Evolutionary conservation across 2,888 invertebrate species (phyloP).

Genomic region (Celastrina argiolus): DNA sequence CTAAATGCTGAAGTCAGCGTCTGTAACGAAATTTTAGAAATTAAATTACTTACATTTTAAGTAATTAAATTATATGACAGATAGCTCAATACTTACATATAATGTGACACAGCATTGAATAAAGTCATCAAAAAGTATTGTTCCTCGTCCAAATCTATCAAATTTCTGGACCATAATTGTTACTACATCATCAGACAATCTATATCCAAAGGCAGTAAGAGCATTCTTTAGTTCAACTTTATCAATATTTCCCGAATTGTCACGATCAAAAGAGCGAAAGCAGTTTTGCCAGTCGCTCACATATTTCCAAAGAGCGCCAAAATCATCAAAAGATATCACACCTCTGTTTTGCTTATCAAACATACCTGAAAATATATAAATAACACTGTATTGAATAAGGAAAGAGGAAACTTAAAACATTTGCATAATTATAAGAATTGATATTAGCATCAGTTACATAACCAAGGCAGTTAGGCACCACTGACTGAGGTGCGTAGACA

Average conservation of each 20-base stretch:
- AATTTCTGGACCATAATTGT: constrained; percentile 92
- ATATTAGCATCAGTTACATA: too few species aligned
- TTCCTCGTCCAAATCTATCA: constrained; percentile 93
- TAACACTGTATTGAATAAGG: neutral
- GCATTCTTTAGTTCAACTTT: constrained; percentile 93
- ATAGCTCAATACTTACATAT: constrained; percentile 90
- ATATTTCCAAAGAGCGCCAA: constrained; percentile 97
- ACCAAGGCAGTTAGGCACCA: too few species aligned
- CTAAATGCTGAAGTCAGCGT: constrained; percentile 93
- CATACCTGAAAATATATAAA: constrained; percentile 82
- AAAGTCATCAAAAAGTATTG: constrained; percentile 98
- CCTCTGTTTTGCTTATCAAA: constrained; percentile 95
- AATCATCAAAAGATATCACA: constrained; percentile 95
- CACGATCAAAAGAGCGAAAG: constrained; percentile 95
- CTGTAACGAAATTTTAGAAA: constrained; percentile 76
- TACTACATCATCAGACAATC: constrained; percentile 89
- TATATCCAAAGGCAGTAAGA: constrained; percentile 92
- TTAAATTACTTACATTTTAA: too few species aligned
- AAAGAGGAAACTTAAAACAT: too few species aligned
- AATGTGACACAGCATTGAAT: constrained; percentile 96
- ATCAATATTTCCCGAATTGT: constrained; percentile 96
- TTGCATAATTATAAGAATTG: too few species aligned
- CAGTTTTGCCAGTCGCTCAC: constrained; percentile 98
- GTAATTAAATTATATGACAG: too few species aligned
- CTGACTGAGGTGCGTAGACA: too few species aligned